phyloP scores from a whole-genome alignment of 2,113 vertebrate genomes.

The Mola mola region DNA sequence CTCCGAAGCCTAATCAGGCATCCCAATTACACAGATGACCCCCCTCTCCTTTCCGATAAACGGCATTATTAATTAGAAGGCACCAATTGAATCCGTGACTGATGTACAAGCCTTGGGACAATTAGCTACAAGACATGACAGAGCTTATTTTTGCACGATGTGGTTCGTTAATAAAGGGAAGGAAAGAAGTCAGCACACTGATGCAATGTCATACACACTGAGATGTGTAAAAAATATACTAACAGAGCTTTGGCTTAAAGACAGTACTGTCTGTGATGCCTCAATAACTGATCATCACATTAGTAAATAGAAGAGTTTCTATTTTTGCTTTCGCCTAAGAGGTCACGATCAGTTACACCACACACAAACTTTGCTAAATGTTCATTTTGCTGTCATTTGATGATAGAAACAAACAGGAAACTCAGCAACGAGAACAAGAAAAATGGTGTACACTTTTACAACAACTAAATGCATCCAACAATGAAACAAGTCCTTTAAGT shows the following conservation, averaged over 20 bases:
- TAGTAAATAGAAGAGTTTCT: neutral
- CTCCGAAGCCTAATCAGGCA: conserved; percentile 79
- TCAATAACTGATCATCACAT: too few species aligned
- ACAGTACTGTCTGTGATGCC: neutral
- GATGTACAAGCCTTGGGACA: conserved; percentile 75
- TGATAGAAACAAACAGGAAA: neutral
- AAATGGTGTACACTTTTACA: too few species aligned
- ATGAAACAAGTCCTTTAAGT: too few species aligned
- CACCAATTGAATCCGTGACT: conserved; percentile 82
- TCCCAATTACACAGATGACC: conserved; percentile 81
- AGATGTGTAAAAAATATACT: conserved; percentile 12
- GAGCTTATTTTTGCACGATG: conserved; percentile 70
- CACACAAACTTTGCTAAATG: neutral
- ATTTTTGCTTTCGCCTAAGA: neutral
- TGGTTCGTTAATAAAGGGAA: conserved; percentile 62
- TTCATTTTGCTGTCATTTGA: neutral
- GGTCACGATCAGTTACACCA: neutral
- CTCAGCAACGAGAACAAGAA: neutral
- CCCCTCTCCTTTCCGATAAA: conserved; percentile 75
- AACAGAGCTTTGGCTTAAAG: conserved; percentile 8
- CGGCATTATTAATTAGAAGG: conserved; percentile 85
- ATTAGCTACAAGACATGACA: conserved; percentile 73
- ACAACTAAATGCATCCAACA: too few species aligned
- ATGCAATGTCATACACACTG: conserved; percentile 43
- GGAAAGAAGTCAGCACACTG: conserved; percentile 49